Base-by-base conservation (phyloP, 2,113 vertebrate genomes). In the Dolichallabes microphthalmus region DNA sequence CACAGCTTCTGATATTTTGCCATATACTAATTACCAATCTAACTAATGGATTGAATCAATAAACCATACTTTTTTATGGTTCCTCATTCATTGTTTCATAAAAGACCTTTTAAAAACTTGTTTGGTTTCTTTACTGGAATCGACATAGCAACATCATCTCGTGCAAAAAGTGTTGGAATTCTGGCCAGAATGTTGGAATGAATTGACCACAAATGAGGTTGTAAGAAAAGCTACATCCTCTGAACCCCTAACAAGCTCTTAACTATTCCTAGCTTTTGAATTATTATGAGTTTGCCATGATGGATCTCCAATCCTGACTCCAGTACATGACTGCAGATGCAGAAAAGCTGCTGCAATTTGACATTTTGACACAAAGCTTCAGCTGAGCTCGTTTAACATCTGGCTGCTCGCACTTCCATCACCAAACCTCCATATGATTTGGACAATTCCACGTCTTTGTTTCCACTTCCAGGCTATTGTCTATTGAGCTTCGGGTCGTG, bases 381-480 rank as follows among this genome's bases (percentile, higher is more conserved):
- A 79, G 88, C 55, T 64, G 61, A 82, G 64, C 87, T 71, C 75
- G 87, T 90, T 91, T 90, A 91, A 75, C 75, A 85, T 77, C 66
- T 82, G 82, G 86, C 58, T 87, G 78, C 85, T 84, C 82, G 80
- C 76, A 74, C 86, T 81, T 87, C 52, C 85, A 84, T 91, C 86
- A 88, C 85, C 77, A 91, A 86, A 91, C 90, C 91, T 88, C 89
- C 74, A 53, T 87, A 17, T 83, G 80, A 90, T 92, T 91, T 87
- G 83, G 83, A 89, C 88, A 91, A 92, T 91, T 91, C 85, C 88
- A 91, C 4, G 58, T 90, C 86, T 78, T 88, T 89, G 83, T 86
- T 86, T 58, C 82, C 82, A 87, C 90, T 90, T 90, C 90, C 92
- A 90, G 89, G 86, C 91, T 91, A 91, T 93, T 93, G 91, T 93